Conservation (phyloP, 2,113 vertebrate genomes). For the Pithys albifrons region DNA sequence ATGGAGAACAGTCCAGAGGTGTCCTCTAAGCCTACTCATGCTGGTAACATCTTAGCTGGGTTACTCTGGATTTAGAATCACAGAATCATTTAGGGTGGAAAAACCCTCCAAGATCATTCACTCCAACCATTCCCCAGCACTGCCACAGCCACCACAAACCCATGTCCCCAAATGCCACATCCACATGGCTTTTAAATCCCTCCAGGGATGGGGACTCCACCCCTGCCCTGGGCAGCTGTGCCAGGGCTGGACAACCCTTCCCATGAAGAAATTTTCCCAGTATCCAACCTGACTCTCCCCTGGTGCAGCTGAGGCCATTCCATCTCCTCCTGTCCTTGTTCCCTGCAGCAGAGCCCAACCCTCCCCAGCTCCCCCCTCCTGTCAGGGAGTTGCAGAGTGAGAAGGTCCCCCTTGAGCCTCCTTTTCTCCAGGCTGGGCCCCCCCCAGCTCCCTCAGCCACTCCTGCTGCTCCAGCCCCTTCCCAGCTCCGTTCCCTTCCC, state of each 20-base stretch:
- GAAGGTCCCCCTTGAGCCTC: not conserved
- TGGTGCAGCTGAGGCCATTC: not conserved
- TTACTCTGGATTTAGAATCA: not conserved
- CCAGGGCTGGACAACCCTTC: not conserved
- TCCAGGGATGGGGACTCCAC: not conserved
- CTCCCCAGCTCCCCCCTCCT: not conserved
- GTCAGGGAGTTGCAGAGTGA: not conserved
- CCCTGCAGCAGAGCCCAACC: not conserved
- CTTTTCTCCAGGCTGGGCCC: not conserved
- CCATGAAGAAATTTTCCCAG: rapidly evolving
- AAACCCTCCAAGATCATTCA: not conserved
- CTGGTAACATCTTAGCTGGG: not conserved
- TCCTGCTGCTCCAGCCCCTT: not conserved
- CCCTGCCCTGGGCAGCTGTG: not conserved
- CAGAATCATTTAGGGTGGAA: not conserved
- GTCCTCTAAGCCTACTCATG: rapidly evolving
- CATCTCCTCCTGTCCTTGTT: not conserved
- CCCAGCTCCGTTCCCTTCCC: not conserved
- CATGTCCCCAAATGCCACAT: no score
- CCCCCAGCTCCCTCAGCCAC: not conserved
- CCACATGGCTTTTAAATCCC: not conserved
- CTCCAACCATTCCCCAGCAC: no score
- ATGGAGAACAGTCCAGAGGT: not conserved
- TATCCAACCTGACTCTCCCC: rapidly evolving
- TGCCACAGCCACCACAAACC: no score